These are phyloP conservation scores for Helobdella robusta DNA, from an alignment of 2,888 invertebrate genomes.

Conservation along the genomic window DNA sequence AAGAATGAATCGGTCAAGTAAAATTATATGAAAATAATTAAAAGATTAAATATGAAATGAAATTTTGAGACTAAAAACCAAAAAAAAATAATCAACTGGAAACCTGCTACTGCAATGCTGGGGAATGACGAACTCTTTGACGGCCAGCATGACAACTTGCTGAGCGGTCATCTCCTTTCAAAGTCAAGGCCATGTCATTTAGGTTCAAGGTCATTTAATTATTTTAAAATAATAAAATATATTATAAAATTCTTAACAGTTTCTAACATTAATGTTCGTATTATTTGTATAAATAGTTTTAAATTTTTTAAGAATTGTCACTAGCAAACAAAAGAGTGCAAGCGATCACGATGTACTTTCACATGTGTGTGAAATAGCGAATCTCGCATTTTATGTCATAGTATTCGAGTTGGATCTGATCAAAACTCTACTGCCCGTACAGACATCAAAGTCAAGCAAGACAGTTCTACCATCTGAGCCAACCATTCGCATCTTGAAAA, in stretches of 20 bases:
- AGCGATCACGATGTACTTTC: no score
- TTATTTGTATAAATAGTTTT: no score
- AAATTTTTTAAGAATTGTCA: no score
- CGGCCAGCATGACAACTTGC: slow-evolving; percentile 86
- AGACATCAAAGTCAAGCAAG: no score
- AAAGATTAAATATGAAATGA: background rate
- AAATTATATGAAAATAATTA: background rate
- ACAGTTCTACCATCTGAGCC: no score
- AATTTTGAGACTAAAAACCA: background rate
- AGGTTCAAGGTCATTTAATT: background rate
- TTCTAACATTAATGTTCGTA: no score
- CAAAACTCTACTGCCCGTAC: no score
- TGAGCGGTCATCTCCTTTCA: slow-evolving; percentile 59
- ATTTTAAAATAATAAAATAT: slow-evolving; percentile 5
- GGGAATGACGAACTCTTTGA: slow-evolving; percentile 88
- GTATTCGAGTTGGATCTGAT: no score
- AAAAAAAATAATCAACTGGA: background rate
- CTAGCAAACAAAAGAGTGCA: no score
- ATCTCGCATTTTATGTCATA: no score
- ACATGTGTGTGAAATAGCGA: no score
- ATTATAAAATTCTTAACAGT: background rate
- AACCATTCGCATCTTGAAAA: slow-evolving; percentile 1
- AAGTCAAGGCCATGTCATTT: background rate
- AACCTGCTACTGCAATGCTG: slow-evolving; percentile 65
- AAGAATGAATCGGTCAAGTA: background rate